Percentiles rank a stretch among this genome's conserved stretches.
Evolutionary conservation across 2,888 invertebrate species (phyloP).

Genomic region (Eupeodes luniger): DNA sequence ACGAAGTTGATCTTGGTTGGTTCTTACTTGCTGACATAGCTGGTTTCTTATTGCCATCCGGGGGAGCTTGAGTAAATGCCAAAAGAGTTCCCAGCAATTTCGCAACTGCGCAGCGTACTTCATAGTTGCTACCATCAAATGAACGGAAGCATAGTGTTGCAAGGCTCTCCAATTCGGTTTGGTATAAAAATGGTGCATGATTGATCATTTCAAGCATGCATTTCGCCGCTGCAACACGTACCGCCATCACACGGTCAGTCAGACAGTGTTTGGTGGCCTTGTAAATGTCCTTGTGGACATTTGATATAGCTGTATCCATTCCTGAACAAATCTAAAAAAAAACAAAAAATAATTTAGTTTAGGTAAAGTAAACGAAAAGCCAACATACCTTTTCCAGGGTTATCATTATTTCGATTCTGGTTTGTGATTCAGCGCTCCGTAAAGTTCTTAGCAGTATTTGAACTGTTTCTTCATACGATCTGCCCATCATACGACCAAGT

Average conservation of each 20-base stretch:
- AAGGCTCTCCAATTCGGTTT: slow-evolving; percentile 95
- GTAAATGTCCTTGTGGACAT: slow-evolving; percentile 94
- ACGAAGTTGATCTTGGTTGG: slow-evolving; percentile 86
- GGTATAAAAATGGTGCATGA: slow-evolving; percentile 93
- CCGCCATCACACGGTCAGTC: slow-evolving; percentile 96
- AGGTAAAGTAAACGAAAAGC: too few relatives aligned
- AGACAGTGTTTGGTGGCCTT: slow-evolving; percentile 94
- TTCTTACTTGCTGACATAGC: slow-evolving; percentile 80
- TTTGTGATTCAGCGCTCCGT: slow-evolving; percentile 97
- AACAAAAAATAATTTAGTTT: not conserved
- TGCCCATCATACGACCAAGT: slow-evolving; percentile 98
- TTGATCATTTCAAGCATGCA: slow-evolving; percentile 95
- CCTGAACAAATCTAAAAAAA: slow-evolving; percentile 88
- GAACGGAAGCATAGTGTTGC: slow-evolving; percentile 96
- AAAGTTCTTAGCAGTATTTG: slow-evolving; percentile 95
- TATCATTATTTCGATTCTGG: slow-evolving; percentile 97
- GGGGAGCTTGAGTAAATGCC: slow-evolving; percentile 90
- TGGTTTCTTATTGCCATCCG: slow-evolving; percentile 83
- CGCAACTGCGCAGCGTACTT: slow-evolving; percentile 95
- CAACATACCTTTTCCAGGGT: slow-evolving; percentile 94
- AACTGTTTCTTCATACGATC: slow-evolving; percentile 99
- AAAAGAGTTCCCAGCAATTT: slow-evolving; percentile 91
- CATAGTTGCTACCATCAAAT: slow-evolving; percentile 96
- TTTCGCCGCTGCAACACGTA: slow-evolving; percentile 96
- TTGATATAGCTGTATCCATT: slow-evolving; percentile 96